Conservation (phyloP, 2,797 vertebrate species). For the Gallinago stenura region DNA sequence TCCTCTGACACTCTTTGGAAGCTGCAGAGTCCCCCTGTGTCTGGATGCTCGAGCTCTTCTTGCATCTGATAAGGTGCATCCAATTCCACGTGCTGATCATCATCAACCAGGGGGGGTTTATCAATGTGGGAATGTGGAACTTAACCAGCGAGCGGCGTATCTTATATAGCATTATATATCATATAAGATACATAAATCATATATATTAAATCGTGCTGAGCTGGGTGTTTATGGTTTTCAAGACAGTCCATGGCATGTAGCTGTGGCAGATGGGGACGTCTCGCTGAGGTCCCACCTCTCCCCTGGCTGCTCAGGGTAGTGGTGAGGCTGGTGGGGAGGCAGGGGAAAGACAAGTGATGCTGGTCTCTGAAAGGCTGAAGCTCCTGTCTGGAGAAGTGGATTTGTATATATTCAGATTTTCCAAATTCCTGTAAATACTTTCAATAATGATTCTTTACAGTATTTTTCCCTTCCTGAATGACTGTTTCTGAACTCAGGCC, state of each 20-base stretch:
- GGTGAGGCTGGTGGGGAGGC: not conserved
- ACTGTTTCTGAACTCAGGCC: not conserved
- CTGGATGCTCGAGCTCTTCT: not conserved
- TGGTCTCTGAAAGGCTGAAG: not conserved
- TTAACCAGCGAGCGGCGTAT: no score
- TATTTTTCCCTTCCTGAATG: not conserved
- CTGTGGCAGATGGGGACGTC: fast-evolving
- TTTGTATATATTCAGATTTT: constrained; percentile 22
- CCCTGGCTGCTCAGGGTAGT: fast-evolving
- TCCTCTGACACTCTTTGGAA: not conserved
- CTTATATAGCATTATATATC: fast-evolving
- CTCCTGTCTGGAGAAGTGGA: not conserved
- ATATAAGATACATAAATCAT: not conserved
- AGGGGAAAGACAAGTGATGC: not conserved
- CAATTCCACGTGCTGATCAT: fast-evolving
- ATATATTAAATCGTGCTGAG: not conserved
- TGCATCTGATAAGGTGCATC: not conserved
- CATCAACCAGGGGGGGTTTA: fast-evolving
- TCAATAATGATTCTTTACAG: not conserved
- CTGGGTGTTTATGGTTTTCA: not conserved
- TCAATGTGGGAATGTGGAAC: not conserved
- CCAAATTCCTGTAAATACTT: constrained; percentile 32
- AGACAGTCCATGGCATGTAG: fast-evolving
- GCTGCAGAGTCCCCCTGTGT: not conserved
- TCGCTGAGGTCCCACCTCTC: not conserved